Evolutionary conservation across 1,140 invertebrate genomes (phyloP), one percentile per base, ranked within the genome.

Genomic region (Paracyclopina nana): DNA sequence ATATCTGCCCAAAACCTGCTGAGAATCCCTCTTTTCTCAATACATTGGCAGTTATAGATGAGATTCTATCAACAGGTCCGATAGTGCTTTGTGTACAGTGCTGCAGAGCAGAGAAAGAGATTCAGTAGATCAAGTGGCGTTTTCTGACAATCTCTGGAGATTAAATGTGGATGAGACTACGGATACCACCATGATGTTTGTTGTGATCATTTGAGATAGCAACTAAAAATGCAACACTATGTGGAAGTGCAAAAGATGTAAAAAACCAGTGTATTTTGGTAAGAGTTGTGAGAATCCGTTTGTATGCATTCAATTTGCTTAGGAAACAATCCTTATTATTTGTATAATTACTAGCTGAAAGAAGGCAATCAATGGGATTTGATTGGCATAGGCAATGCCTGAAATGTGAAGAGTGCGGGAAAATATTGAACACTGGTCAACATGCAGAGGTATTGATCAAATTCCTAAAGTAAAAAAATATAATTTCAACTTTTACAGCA

Each of bases 301-400:
- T 6, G 27, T 49, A 49, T 49, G 46, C 14, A 44, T 16, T 31
- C 31, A 12, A 11, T 30, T 26, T 50, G 14, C 18, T 40, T 8
- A 40, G 27, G 14, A 18, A 50, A 8, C 26, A 14, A 46, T 48
- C n/a, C n/a, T 9, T 27, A 49, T 16, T 25, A 24, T 53, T 41
- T 34, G 14, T 46, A 55, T 57, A 57, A 55, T 57, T 68, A 72
- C 59, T 60, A 88, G 85, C 84, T 60, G 85, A 90, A 70, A 73
- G 84, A 57, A 85, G 85, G 65, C 80, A 85, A 60, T 88, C 84
- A 4, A 63, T 90, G 40, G 85, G 85, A 18, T 87, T 86, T 61
- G 84, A 90, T 61, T 91, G 85, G 84, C 85, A 90, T 72, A 78
- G 82, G 41, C 79, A 83, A 62, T 90, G 85, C 69, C 70, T 91